Evolutionary conservation across 1,140 invertebrate species (phyloP).

Genomic region (Pseudomyrmex sp.): DNA sequence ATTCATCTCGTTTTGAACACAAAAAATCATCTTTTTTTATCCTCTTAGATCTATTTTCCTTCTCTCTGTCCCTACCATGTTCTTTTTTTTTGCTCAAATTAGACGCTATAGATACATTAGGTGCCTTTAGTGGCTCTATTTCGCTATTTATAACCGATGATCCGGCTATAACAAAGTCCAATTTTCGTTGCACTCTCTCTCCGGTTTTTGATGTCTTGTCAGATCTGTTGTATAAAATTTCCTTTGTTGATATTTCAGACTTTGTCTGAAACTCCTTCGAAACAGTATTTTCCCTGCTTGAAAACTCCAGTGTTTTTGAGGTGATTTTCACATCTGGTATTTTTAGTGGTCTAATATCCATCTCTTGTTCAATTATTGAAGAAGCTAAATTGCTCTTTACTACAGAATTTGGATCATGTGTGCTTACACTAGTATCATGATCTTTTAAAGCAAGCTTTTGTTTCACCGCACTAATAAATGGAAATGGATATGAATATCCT

Average conservation of each 20-base stretch:
- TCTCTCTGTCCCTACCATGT: conserved; percentile 81
- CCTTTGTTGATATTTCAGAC: conserved; percentile 69
- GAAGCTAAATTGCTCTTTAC: conserved; percentile 59
- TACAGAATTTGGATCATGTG: conserved; percentile 67
- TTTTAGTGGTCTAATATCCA: conserved; percentile 82
- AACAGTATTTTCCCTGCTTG: conserved; percentile 76
- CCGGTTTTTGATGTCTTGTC: conserved; percentile 75
- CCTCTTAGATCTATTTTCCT: conserved; percentile 82
- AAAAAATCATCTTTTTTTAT: conserved; percentile 79
- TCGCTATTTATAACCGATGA: conserved; percentile 79
- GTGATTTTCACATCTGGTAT: conserved; percentile 83
- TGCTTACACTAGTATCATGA: conserved; percentile 70
- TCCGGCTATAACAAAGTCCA: conserved; percentile 80
- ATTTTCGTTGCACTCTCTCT: conserved; percentile 80
- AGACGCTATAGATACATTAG: conserved; percentile 79
- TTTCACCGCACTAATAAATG: conserved; percentile 83
- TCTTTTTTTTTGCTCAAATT: conserved; percentile 81
- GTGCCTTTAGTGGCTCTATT: conserved; percentile 80
- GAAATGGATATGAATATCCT: conserved; percentile 82
- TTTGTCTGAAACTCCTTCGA: conserved; percentile 75
- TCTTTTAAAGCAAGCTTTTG: conserved; percentile 78
- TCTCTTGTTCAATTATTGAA: conserved; percentile 67
- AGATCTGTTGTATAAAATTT: conserved; percentile 69
- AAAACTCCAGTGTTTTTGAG: conserved; percentile 81
- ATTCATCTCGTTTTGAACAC: conserved; percentile 73